A percentile compares a stretch with the other conserved stretches of the same genome.
Conservation (phyloP, 2,113 vertebrate species). For the Pseudorasbora parva region DNA sequence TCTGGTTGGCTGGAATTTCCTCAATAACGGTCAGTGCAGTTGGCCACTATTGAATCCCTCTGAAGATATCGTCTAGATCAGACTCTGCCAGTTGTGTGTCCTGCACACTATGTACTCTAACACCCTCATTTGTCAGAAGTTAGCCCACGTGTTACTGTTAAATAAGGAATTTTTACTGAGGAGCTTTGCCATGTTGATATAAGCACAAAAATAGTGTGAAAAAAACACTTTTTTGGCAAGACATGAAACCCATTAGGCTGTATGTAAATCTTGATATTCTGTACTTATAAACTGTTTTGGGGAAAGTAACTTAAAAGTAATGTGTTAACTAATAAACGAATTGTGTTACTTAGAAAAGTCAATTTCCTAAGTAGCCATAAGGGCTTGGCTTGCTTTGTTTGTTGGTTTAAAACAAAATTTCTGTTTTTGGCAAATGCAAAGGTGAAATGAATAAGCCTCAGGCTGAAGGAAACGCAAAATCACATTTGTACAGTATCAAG, state of each 20-base stretch:
- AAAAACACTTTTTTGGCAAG: slow-evolving; percentile 44
- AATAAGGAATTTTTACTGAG: slow-evolving; percentile 44
- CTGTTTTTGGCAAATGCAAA: too few species aligned
- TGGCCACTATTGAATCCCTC: slow-evolving; percentile 38
- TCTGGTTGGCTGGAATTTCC: slow-evolving; percentile 53
- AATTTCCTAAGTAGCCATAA: too few species aligned
- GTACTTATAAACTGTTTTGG: background rate
- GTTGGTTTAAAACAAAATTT: too few species aligned
- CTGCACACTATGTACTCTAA: background rate
- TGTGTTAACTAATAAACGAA: too few species aligned
- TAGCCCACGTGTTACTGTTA: slow-evolving; percentile 47
- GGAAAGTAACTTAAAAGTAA: too few species aligned
- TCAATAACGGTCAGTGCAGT: slow-evolving; percentile 38
- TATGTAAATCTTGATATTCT: background rate
- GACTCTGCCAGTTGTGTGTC: slow-evolving; percentile 19
- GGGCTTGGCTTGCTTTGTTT: too few species aligned
- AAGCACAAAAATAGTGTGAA: slow-evolving; percentile 13
- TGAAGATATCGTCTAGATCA: slow-evolving; percentile 23
- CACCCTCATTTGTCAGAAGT: slow-evolving; percentile 15
- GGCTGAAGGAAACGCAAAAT: too few species aligned
- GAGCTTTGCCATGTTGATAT: slow-evolving; percentile 47
- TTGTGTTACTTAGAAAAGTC: too few species aligned
- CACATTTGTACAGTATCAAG: too few species aligned
- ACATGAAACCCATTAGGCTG: slow-evolving; percentile 23
- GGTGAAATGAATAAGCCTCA: too few species aligned